Percentiles rank a stretch among this genome's conserved stretches.
Conservation (phyloP, 2,888 invertebrate species). For the Nowickia ferox region DNA sequence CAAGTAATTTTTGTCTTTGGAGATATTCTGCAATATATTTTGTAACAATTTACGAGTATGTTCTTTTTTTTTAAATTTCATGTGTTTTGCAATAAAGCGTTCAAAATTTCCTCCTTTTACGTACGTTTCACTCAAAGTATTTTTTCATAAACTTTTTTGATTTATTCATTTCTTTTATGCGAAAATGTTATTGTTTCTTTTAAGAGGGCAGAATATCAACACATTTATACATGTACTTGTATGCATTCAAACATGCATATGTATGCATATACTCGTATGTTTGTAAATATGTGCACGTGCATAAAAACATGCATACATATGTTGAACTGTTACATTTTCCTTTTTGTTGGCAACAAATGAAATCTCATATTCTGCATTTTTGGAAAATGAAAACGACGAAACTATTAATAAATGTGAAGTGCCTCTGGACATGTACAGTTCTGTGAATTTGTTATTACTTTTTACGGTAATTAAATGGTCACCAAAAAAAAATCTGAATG, state of each 20-base stretch:
- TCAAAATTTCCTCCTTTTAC: no score
- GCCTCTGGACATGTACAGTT: background rate
- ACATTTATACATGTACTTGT: background rate
- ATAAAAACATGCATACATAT: no score
- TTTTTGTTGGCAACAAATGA: conserved; percentile 16
- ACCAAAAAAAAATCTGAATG: no score
- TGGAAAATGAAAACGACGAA: conserved; percentile 18
- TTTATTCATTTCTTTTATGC: conserved; percentile 4
- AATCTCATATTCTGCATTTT: conserved; percentile 16
- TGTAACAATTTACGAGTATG: conserved; percentile 1
- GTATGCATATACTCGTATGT: no score
- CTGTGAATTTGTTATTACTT: background rate
- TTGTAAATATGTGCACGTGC: no score
- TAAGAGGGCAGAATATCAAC: conserved; percentile 10
- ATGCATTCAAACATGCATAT: no score
- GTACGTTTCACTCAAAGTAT: background rate
- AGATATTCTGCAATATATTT: conserved; percentile 24
- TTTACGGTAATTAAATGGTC: background rate
- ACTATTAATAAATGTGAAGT: conserved; percentile 1
- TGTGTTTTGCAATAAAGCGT: conserved; percentile 16
- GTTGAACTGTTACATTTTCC: conserved; percentile 5
- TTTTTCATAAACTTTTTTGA: conserved; percentile 24
- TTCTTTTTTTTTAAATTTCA: background rate
- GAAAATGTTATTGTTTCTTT: background rate
- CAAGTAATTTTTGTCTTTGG: no score